Percentiles rank a stretch among this genome's conserved stretches.
Evolutionary conservation across 2,888 invertebrate species (phyloP).

Genomic region (Megamerina dolium): DNA sequence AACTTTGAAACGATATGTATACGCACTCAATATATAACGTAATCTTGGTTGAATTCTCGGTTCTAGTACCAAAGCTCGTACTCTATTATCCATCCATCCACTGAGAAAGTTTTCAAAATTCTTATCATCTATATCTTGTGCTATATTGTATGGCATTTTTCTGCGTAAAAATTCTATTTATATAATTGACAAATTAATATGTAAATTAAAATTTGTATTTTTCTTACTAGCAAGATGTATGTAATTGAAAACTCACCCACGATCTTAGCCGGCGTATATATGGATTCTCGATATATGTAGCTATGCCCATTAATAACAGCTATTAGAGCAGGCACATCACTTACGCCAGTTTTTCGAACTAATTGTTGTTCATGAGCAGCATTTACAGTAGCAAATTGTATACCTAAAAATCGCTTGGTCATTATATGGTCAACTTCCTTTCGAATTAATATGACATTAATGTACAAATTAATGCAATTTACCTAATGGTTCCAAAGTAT

Average conservation of each 20-base stretch:
- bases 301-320: slow-evolving; percentile 77
- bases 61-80: slow-evolving; percentile 83
- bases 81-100: slow-evolving; percentile 88
- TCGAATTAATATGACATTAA: background rate
- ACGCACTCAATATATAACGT: slow-evolving; percentile 82
- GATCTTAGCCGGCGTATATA: slow-evolving; percentile 72
- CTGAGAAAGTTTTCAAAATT: slow-evolving; percentile 72
- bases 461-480: background rate
- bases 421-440: too few species aligned
- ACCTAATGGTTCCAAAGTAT: slow-evolving; percentile 80
- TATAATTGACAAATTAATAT: too few species aligned
- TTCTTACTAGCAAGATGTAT: too few species aligned
- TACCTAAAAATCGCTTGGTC: slow-evolving; percentile 32
- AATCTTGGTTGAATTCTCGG: slow-evolving; percentile 69
- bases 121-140: slow-evolving; percentile 63
- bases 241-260: slow-evolving; percentile 59
- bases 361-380: slow-evolving; percentile 75
- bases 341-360: slow-evolving; percentile 72
- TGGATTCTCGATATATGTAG: slow-evolving; percentile 76
- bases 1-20: slow-evolving; percentile 76
- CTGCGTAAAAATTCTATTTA: slow-evolving; percentile 70
- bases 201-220: too few species aligned
- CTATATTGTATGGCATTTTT: slow-evolving; percentile 78
- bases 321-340: slow-evolving; percentile 74
- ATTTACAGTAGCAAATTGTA: slow-evolving; percentile 76